These are phyloP conservation scores for Antechinus flavipes DNA, from an alignment of 2,113 vertebrate genomes.

Conservation along the genomic window DNA sequence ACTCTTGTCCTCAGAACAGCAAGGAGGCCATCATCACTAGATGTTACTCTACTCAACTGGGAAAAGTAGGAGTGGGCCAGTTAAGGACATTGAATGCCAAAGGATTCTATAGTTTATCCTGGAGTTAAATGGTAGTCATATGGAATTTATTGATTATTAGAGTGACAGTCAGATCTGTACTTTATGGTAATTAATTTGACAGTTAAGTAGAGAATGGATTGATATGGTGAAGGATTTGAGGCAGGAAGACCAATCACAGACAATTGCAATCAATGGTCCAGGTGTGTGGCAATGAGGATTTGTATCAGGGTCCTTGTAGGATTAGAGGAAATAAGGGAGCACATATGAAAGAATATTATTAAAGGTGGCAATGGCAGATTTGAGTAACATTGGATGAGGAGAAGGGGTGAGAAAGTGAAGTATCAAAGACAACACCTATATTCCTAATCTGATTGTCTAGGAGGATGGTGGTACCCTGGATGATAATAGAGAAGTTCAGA, in stretches of 20 bases:
- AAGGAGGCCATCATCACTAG: background rate
- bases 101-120: background rate
- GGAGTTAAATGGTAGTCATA: background rate
- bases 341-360: background rate
- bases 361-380: background rate
- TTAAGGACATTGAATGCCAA: background rate
- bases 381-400: background rate
- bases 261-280: background rate
- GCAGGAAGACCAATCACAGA: background rate
- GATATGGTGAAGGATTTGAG: background rate
- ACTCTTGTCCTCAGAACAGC: background rate
- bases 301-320: background rate
- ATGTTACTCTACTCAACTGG: background rate
- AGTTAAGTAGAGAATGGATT: background rate
- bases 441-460: background rate
- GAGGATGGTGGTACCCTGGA: background rate
- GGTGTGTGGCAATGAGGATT: background rate
- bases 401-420: background rate
- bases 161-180: background rate
- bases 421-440: background rate
- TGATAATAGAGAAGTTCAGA: background rate
- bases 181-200: background rate
- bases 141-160: background rate
- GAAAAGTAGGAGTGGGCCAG: background rate
- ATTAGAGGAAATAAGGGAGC: background rate